Base-by-base conservation (phyloP, 2,113 vertebrate genomes). In the Pontoporia blainvillei region DNA sequence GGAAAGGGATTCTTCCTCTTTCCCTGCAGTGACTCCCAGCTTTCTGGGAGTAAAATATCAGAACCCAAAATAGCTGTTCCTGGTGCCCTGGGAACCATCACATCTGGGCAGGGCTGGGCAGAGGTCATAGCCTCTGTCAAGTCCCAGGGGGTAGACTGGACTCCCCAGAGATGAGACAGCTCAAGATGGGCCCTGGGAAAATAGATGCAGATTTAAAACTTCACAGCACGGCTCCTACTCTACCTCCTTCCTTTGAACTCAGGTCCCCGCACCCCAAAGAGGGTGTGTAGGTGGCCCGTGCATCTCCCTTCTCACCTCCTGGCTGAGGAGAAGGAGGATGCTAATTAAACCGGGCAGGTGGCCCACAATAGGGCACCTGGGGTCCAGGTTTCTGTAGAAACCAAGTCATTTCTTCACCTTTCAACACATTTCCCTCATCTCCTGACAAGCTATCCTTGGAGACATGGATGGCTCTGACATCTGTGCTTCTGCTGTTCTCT, bases 301-400 rank as follows among this genome's bases (percentile, higher is more conserved):
- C 18, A 14, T 39, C 73, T 92, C 57, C 71, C 84, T 90, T 92
- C 44, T 34, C 66, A 64, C 64, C 34, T 86, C 41, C 41, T 20
- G 29, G 72, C 81, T 36, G 76, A 69, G 66, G 67, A 67, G 75
- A 73, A 66, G 44, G 86, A 97, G 36, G 76, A 62, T 66, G 83
- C 95, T 95, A 84, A 94, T 84, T 79, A 69, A 84, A 84, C 85
- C 6, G 17, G 73, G 44, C 44, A 10, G 54, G 27, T 4, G 52
- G 72, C 83, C 78, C 86, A 34, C 3, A 1, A 25, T 41, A 52
- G 93, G 91, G 52, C 87, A 92, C 61, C 72, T 78, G 39, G 76
- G 62, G 59, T 44, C 54, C 91, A 15, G n/a, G 96, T 97, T 97
- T 95, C 97, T 76, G 95, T 92, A 73, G 97, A 97, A 98, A 97